phyloP scores from a whole-genome alignment of 2,113 vertebrate species.

The Gasterosteus aculeatus region DNA sequence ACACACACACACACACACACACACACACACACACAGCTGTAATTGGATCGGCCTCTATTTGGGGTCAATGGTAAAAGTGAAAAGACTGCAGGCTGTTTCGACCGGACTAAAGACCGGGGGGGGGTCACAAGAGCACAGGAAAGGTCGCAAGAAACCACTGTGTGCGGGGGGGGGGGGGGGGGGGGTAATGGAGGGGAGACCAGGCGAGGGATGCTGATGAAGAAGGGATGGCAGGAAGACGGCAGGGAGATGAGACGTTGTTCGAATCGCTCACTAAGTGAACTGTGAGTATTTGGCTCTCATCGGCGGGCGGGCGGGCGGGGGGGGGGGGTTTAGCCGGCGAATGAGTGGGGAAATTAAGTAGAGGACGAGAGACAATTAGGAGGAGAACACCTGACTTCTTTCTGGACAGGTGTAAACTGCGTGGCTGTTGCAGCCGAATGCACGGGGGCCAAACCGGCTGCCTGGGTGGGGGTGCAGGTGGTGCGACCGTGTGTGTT shows the following conservation, averaged over 20 bases:
- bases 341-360: background rate
- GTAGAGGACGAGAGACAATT: conserved; percentile 13
- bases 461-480: conserved; percentile 11
- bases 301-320: background rate
- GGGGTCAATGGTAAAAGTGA: conserved; percentile 67
- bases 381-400: conserved; percentile 24
- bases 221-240: conserved; percentile 4
- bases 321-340: no score
- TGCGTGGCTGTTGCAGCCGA: conserved; percentile 41
- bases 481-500: conserved; percentile 11
- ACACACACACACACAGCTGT: conserved; percentile 47
- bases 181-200: background rate
- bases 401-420: conserved; percentile 35
- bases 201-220: background rate
- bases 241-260: background rate
- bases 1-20: conserved; percentile 30
- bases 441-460: conserved; percentile 38
- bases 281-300: conserved; percentile 1
- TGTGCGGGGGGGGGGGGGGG: background rate
- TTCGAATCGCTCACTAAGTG: background rate
- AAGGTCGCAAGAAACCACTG: conserved; percentile 42
- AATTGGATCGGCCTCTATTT: conserved; percentile 71
- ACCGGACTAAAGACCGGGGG: conserved; percentile 52
- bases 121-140: conserved; percentile 35
- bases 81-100: conserved; percentile 63